A percentile compares a stretch with the other conserved stretches of the same genome.
phyloP scores from a whole-genome alignment of 2,888 invertebrate genomes.

The Acholoe squamosa region DNA sequence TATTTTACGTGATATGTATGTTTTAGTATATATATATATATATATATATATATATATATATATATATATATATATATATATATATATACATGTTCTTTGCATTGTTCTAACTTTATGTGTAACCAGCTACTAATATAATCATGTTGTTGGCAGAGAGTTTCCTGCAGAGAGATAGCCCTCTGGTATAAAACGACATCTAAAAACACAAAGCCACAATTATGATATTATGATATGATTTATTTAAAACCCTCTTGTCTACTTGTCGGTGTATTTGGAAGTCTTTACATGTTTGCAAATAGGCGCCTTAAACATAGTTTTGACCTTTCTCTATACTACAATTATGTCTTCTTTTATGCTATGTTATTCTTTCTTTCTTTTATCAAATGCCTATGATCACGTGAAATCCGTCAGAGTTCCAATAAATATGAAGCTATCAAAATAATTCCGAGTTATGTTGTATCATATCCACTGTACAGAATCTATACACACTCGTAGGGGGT shows the following conservation, averaged over 20 bases:
- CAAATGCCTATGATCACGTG: neutral
- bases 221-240: slow-evolving; percentile 29
- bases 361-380: neutral
- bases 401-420: slow-evolving; percentile 38
- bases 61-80: neutral
- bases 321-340: slow-evolving; percentile 16
- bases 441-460: no score
- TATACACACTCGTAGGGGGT: no score
- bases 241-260: slow-evolving; percentile 17
- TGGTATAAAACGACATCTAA: neutral
- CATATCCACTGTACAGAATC: no score
- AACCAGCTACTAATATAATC: neutral
- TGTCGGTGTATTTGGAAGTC: slow-evolving; percentile 21
- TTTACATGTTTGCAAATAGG: slow-evolving; percentile 10
- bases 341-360: neutral
- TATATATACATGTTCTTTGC: neutral
- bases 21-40: no score
- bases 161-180: neutral
- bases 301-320: neutral
- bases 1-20: slow-evolving; percentile 21
- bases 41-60: neutral
- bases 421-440: neutral
- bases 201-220: slow-evolving; percentile 21
- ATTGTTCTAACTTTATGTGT: neutral
- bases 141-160: neutral